A percentile compares a stretch with the other conserved stretches of the same genome.
Evolutionary conservation across 23 tunicate genomes (phyloP).

Genomic region (Diplosoma virens): DNA sequence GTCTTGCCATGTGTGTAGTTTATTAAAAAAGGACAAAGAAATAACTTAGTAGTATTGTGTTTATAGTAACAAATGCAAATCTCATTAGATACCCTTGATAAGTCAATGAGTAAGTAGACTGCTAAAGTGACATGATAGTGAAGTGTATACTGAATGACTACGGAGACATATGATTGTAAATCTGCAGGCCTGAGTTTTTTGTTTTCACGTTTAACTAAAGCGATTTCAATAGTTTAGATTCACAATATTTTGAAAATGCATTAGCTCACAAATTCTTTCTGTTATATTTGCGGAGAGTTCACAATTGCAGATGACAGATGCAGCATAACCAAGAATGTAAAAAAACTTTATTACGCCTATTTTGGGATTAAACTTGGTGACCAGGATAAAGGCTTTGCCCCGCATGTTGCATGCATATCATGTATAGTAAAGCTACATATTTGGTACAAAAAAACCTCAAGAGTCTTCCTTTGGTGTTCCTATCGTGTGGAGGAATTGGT

Average conservation of each 20-base stretch:
- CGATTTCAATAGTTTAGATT: no score
- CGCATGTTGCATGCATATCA: conserved; percentile 28
- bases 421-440: conserved; percentile 18
- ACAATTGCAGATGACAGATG: conserved; percentile 15
- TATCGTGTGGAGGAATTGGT: conserved; percentile 33
- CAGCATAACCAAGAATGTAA: conserved; percentile 19
- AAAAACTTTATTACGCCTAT: conserved; percentile 22
- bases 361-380: conserved; percentile 32
- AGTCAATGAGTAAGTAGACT: no score
- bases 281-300: conserved; percentile 31
- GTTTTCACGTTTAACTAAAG: no score
- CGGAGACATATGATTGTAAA: no score
- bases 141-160: no score
- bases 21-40: no score
- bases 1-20: no score
- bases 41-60: no score
- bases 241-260: conserved; percentile 18
- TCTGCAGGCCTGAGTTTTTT: no score
- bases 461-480: conserved; percentile 40
- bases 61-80: no score
- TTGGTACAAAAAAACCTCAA: conserved; percentile 30
- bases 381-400: conserved; percentile 22
- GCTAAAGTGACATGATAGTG: no score
- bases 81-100: no score
- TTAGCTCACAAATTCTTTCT: conserved; percentile 27